Evolutionary conservation across 1,140 invertebrate genomes (phyloP).

Genomic region (Aethina tumida): DNA sequence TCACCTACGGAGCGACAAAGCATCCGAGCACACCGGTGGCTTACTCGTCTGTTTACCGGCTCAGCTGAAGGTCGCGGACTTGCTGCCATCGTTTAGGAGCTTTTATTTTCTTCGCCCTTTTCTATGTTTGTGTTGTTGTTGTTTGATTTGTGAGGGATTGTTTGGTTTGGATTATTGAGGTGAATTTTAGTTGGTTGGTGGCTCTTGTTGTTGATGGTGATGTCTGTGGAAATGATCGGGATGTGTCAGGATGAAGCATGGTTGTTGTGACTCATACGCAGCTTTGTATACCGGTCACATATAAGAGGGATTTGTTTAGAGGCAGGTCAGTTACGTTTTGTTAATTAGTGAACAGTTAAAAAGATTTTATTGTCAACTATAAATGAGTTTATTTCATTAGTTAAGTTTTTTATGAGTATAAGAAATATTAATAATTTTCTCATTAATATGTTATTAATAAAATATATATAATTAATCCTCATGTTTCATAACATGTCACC

Average conservation of each 20-base stretch:
- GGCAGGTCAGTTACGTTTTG: conserved; percentile 22
- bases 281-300: conserved; percentile 28
- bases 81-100: not conserved
- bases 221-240: not conserved
- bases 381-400: too few species aligned
- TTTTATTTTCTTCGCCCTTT: not conserved
- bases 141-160: not conserved
- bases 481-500: too few species aligned
- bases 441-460: too few species aligned
- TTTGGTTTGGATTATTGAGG: not conserved
- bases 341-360: not conserved
- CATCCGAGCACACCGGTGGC: too few species aligned
- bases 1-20: too few species aligned
- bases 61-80: too few species aligned
- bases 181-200: not conserved
- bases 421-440: too few species aligned
- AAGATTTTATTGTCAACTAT: too few species aligned
- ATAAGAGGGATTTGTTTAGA: conserved; percentile 16
- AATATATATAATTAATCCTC: too few species aligned
- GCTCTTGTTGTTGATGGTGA: not conserved
- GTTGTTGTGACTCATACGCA: conserved; percentile 31
- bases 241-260: conserved; percentile 20
- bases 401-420: too few species aligned
- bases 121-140: not conserved
- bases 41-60: too few species aligned